Percentiles rank a stretch among this genome's conserved stretches.
phyloP scores from a whole-genome alignment of 2,113 vertebrate genomes.

The Scalopus aquaticus region DNA sequence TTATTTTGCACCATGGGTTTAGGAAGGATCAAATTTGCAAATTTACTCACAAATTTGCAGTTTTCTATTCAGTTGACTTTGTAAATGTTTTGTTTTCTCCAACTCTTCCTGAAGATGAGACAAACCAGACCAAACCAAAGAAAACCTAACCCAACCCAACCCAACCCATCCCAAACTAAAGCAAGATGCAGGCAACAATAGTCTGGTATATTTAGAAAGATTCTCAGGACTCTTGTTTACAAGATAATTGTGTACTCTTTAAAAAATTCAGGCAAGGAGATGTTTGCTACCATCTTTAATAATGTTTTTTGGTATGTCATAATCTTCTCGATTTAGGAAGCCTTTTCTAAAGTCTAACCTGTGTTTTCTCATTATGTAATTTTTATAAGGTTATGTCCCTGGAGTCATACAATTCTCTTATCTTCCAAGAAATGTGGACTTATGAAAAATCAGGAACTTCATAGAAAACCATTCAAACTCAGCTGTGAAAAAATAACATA shows the following conservation, averaged over 20 bases:
- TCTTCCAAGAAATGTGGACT: slow-evolving; percentile 10
- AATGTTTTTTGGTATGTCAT: not conserved
- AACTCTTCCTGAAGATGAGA: not conserved
- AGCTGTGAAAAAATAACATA: slow-evolving; percentile 7
- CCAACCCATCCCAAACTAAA: not conserved
- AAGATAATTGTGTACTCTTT: not conserved
- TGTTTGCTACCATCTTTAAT: not conserved
- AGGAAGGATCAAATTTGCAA: not conserved
- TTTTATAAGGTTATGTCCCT: not conserved
- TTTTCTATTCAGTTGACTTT: not conserved
- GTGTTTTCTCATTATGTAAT: not conserved
- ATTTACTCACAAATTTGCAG: not conserved
- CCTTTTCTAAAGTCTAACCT: not conserved
- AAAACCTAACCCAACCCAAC: not conserved
- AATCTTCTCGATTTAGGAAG: not conserved
- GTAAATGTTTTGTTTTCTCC: not conserved
- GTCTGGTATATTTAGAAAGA: not conserved
- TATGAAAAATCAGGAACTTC: slow-evolving; percentile 34
- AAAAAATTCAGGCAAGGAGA: not conserved
- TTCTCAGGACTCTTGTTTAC: not conserved
- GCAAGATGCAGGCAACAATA: not conserved
- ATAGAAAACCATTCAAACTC: slow-evolving; percentile 24
- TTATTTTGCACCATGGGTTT: not conserved
- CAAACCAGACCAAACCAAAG: not conserved
- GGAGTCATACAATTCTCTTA: slow-evolving; percentile 2